Evolutionary conservation across 2,888 invertebrate species (phyloP), one percentile per base, ranked within the genome.

Genomic region (Cryptus armator): DNA sequence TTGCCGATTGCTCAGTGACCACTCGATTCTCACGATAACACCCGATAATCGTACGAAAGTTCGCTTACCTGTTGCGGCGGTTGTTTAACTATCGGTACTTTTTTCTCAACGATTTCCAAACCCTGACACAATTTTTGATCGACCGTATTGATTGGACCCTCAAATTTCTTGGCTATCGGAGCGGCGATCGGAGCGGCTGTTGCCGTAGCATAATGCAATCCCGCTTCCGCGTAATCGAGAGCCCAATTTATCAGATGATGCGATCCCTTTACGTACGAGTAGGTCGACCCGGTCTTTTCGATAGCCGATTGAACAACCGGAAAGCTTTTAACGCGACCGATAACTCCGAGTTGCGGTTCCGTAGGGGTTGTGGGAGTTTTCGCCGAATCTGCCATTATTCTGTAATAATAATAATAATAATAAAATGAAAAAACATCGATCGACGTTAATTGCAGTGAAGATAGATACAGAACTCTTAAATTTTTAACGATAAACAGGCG

Each of bases 111-210:
- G 19, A 94, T 94, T 84, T 95, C 94, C 72, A 95, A 91, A 1
- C 95, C 95, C 78, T 94, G 93, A 90, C 95, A 95, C 24, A 95
- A 91, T 81, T 95, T 95, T 72, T 94, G 94, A 89, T 95, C 95
- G 0, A 95, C 95, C 67, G 94, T 94, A 78, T 93, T 94, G 80
- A 95, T 95, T 24, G 94, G 95, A 0, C 93, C 94, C 88, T 95
- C 95, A 10, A 95, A 93, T 86, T 94, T 94, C 79, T 94, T 94
- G 0, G 95, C 94, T 1, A 95, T 93, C 1, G 95, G 95, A 1
- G 92, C 92, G 1, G 95, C 94, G 43, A 95, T 93, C 2, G 95
- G 95, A 64, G 92, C 94, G 19, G 95, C 95, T 14, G 94, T 94
- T 75, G 95, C 94, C 0, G 95, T 94, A 0, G 95, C 95, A 86